These are phyloP conservation scores for Drosophila meridiana DNA, from an alignment of 2,888 invertebrate genomes.

Conservation along the genomic window DNA sequence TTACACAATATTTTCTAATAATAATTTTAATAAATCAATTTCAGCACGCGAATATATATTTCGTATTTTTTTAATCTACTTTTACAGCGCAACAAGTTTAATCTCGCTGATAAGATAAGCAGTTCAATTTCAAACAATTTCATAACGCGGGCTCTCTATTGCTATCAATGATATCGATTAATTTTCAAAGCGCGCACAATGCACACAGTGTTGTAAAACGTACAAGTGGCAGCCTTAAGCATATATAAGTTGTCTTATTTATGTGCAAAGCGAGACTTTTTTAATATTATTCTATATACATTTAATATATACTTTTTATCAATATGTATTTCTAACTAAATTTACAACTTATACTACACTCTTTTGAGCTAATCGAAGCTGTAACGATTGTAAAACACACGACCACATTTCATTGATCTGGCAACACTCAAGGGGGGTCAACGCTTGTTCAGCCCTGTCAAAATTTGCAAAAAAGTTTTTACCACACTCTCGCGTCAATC, in stretches of 20 bases:
- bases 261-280: background rate
- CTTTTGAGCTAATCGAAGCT: background rate
- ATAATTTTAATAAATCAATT: background rate
- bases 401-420: conserved; percentile 21
- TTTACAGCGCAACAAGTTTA: background rate
- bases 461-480: conserved; percentile 55
- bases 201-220: background rate
- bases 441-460: conserved; percentile 42
- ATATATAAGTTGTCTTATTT: background rate
- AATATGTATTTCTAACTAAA: background rate
- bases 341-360: background rate
- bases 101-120: conserved; percentile 10
- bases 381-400: too few relatives aligned
- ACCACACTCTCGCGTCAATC: conserved; percentile 67
- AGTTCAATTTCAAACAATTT: conserved; percentile 25
- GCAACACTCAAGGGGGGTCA: conserved; percentile 31
- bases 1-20: background rate
- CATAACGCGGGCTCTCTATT: conserved; percentile 21
- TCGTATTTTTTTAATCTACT: background rate
- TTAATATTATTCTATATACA: too few relatives aligned
- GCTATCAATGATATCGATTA: conserved; percentile 32
- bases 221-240: background rate
- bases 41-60: background rate
- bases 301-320: background rate
- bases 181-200: background rate